Evolutionary conservation across 2,888 invertebrate species (phyloP).

Genomic region (Heliconius hortense): DNA sequence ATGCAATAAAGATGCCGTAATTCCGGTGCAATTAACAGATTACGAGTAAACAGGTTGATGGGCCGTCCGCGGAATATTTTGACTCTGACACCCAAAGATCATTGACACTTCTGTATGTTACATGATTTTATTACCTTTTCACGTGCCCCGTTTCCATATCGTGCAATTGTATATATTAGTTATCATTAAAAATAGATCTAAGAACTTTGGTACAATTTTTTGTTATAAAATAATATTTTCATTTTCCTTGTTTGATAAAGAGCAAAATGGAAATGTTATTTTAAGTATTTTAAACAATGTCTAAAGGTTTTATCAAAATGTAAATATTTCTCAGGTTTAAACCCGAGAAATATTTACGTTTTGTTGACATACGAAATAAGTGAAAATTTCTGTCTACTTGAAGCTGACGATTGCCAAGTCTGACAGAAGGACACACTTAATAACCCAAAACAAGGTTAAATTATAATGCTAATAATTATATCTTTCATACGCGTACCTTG

Average conservation of each 20-base stretch:
- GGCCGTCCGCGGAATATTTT: slow-evolving; percentile 30
- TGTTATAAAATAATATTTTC: background rate
- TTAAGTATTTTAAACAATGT: slow-evolving; percentile 34
- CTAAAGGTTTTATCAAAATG: slow-evolving; percentile 42
- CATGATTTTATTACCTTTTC: slow-evolving; percentile 11
- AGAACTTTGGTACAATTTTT: background rate
- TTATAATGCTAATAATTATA: slow-evolving; percentile 57
- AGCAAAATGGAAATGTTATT: slow-evolving; percentile 20
- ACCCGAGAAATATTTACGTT: slow-evolving; percentile 49
- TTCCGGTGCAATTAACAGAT: slow-evolving; percentile 34
- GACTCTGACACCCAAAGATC: slow-evolving; percentile 31
- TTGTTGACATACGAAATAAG: slow-evolving; percentile 49
- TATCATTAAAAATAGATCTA: background rate
- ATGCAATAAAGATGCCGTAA: slow-evolving; percentile 31
- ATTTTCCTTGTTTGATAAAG: background rate
- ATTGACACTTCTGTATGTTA: slow-evolving; percentile 34
- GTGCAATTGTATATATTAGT: background rate
- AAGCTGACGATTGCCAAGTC: slow-evolving; percentile 50
- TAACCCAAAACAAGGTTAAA: slow-evolving; percentile 56
- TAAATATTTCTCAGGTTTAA: no score
- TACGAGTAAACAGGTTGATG: slow-evolving; percentile 34
- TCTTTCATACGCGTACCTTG: slow-evolving; percentile 54
- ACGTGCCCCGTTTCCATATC: background rate
- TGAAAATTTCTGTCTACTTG: slow-evolving; percentile 45
- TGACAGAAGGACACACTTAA: slow-evolving; percentile 56